Evolutionary conservation across 1,140 invertebrate species (phyloP), one percentile per base, ranked within the genome.

Genomic region (Ylistrum balloti): DNA sequence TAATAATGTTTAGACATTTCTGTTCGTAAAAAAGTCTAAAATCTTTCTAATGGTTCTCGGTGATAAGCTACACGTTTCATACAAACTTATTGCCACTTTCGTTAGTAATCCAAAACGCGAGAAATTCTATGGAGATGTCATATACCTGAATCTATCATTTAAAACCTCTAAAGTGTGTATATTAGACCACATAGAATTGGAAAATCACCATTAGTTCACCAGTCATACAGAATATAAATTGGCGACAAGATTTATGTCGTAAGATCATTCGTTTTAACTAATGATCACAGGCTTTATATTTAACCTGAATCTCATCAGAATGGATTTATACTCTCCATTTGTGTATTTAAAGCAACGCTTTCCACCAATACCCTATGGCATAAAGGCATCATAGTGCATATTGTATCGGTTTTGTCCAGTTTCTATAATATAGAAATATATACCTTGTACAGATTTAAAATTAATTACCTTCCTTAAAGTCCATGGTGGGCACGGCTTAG

Each of bases 401-500:
- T 28, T 28, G 56, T 74, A 74, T 74, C 56, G 56, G 17, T n/a
- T 17, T 74, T 28, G 56, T 74, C 20, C 5, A 74, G 22, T 74
- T 74, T 74, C 56, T 5, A 74, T 74, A 74, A 28, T 74, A 74
- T n/a, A 74, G 56, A 74, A 74, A 74, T 74, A 3, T 74, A 28
- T 17, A 74, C n/a, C 22, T 74, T 74, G 3, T 28, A 74, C n/a
- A 74, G 56, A 74, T 74, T 74, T 28, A 17, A 28, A 28, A 74
- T 74, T 28, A 74, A 74, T 74, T 74, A 74, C 56, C 56, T 74
- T n/a, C 13, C n/a, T n/a, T 74, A 74, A 74, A 74, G 56, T 74
- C 56, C 56, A 28, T 74, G 56, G 56, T 74, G 56, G 17, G 7
- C n/a, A n/a, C 22, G 56, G 56, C 56, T 28, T 28, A 28, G 22